A percentile compares a stretch with the other conserved stretches of the same genome.
These are phyloP conservation scores for Cynodonichthys magdalenae DNA, from an alignment of 2,797 vertebrate species.

Conservation along the genomic window DNA sequence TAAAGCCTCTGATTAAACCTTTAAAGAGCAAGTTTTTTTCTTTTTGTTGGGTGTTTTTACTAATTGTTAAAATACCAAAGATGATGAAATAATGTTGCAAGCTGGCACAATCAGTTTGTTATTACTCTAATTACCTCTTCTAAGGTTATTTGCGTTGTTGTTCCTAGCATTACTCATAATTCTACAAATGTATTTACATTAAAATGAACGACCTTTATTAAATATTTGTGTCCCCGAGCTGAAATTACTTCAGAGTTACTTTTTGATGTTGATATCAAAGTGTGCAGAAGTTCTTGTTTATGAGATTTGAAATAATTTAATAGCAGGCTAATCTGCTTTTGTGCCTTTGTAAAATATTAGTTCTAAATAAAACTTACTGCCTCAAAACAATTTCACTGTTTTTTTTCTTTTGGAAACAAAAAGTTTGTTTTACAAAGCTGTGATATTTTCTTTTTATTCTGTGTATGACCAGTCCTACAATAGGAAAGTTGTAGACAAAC, in stretches of 20 bases:
- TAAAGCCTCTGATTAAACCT: constrained; percentile 10
- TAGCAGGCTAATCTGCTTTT: constrained; percentile 5
- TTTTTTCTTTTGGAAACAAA: not conserved
- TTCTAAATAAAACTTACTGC: not conserved
- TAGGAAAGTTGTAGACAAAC: too few species aligned
- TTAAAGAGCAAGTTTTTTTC: not conserved
- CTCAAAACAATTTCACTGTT: not conserved
- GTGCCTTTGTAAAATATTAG: not conserved
- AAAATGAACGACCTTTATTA: not conserved
- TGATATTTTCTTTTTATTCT: not conserved
- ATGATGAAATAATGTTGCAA: constrained; percentile 11
- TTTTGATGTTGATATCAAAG: not conserved
- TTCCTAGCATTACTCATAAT: not conserved
- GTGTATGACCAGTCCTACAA: too few species aligned
- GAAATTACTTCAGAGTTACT: not conserved
- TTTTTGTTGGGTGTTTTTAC: constrained; percentile 1
- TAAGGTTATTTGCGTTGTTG: not conserved
- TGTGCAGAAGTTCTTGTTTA: not conserved
- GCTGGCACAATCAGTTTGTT: constrained; percentile 37
- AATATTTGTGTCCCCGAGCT: not conserved
- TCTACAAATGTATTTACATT: not conserved
- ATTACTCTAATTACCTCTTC: not conserved
- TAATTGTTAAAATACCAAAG: constrained; percentile 18
- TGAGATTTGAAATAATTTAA: constrained; percentile 5
- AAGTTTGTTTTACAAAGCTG: not conserved